Evolutionary conservation across 2,113 vertebrate species (phyloP), one percentile per base, ranked within the genome.

Genomic region (Ctenodactylus gundi): DNA sequence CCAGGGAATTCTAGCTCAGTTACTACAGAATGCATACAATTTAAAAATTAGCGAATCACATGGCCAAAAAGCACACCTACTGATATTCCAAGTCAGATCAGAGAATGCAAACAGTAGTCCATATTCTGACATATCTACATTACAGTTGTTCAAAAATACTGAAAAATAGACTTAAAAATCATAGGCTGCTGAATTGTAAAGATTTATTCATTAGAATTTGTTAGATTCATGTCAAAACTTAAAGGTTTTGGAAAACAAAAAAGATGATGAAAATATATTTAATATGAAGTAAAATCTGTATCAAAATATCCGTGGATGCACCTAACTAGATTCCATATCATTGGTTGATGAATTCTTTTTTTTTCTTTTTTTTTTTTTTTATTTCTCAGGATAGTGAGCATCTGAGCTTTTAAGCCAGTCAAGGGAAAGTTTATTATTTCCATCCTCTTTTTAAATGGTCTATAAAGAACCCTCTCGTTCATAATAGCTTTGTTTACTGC

Each of bases 401-500:
- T 82, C 85, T 92, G 64, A 97, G 95, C 73, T 97, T 98, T 98
- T 98, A 97, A 98, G 94, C 95, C 77, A 97, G 97, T 97, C 75
- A 21, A 29, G 86, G 94, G 85, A 97, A 98, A 98, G 97, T 97
- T 95, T 97, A 97, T 98, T 98, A 95, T 98, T 98, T 98, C 96
- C 87, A 96, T 95, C 87, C 93, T 90, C 92, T 90, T 98, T 98
- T 97, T 97, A 98, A 98, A 98, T 88, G 98, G 97, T 98, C 98
- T 97, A 96, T 97, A 97, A 98, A 98, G 98, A 98, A 98, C 92
- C 96, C 96, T 92, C 96, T 98, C 2, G 8, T 97, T 98, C 98
- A 97, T 98, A 98, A 98, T 98, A 98, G 98, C 97, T 98, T 98
- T 98, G 98, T 98, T 98, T 98, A 98, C 98, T 98, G 97, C 87